Conservation (phyloP, 2,888 invertebrate genomes). For the Rhamnusium bicolor region DNA sequence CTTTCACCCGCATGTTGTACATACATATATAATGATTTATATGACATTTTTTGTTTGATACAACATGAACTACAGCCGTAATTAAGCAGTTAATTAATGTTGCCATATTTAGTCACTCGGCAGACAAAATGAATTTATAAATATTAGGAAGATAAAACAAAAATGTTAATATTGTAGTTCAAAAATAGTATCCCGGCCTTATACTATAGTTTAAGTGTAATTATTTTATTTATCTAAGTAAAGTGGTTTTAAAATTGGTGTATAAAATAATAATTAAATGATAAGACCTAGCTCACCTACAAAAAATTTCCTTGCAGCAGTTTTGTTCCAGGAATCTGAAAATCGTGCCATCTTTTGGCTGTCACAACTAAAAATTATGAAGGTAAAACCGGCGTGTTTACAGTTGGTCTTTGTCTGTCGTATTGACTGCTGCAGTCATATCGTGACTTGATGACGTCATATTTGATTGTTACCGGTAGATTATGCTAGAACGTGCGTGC, state of each 20-base stretch:
- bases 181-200: no score
- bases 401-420: conserved; percentile 30
- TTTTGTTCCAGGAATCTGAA: conserved; percentile 8
- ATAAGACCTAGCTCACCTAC: not conserved
- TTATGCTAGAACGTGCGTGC: conserved; percentile 63
- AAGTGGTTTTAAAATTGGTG: not conserved
- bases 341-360: conserved; percentile 37
- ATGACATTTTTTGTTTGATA: no score
- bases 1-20: no score
- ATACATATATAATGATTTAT: no score
- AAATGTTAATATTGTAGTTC: no score
- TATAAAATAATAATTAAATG: not conserved
- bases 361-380: conserved; percentile 25
- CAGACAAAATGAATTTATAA: no score
- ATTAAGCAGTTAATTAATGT: no score
- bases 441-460: conserved; percentile 67
- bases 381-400: conserved; percentile 8
- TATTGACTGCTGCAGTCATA: conserved; percentile 62
- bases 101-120: no score
- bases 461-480: conserved; percentile 65
- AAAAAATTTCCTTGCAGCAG: conserved; percentile 2
- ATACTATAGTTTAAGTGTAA: no score
- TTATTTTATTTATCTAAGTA: not conserved
- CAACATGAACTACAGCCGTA: no score
- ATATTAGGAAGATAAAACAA: no score